These are phyloP conservation scores for Lethenteron camtschaticum DNA, from an alignment of 2,113 vertebrate genomes.

Conservation along the genomic window DNA sequence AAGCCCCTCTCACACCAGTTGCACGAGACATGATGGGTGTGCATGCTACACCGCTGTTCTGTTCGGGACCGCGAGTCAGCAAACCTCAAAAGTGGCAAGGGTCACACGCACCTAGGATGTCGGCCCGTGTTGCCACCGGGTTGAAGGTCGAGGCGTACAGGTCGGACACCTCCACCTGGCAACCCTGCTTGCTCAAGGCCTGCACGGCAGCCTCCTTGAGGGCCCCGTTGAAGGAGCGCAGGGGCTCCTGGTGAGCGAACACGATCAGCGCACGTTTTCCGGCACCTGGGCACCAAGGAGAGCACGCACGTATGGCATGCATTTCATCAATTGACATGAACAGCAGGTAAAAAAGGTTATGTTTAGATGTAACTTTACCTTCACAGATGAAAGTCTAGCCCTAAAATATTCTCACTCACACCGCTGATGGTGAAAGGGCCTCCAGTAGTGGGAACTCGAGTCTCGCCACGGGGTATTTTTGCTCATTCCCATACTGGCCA, in stretches of 20 bases:
- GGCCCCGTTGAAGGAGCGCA: conserved; percentile 34
- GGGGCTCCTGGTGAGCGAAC: conserved; percentile 28
- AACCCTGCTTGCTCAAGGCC: conserved; percentile 21
- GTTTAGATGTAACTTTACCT: too few species aligned
- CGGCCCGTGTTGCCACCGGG: conserved; percentile 25
- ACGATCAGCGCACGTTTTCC: conserved; percentile 27
- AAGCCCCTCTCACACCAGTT: background rate
- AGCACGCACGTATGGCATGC: too few species aligned
- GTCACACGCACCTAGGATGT: conserved; percentile 25
- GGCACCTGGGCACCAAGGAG: conserved; percentile 5
- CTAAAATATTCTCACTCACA: too few species aligned
- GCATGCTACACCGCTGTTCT: background rate
- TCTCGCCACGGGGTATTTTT: too few species aligned
- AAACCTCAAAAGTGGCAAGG: background rate
- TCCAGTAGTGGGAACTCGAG: too few species aligned
- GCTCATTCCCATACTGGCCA: too few species aligned
- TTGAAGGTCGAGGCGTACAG: conserved; percentile 40
- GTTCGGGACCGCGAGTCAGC: background rate
- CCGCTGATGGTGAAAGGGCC: too few species aligned
- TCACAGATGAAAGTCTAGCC: too few species aligned
- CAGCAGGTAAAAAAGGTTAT: too few species aligned
- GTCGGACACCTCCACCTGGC: conserved; percentile 30
- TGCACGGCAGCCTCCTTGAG: conserved; percentile 29
- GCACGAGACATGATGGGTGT: background rate
- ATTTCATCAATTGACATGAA: too few species aligned